These are phyloP conservation scores for Epistrophe grossulariae DNA, from an alignment of 2,888 invertebrate genomes.

Conservation along the genomic window DNA sequence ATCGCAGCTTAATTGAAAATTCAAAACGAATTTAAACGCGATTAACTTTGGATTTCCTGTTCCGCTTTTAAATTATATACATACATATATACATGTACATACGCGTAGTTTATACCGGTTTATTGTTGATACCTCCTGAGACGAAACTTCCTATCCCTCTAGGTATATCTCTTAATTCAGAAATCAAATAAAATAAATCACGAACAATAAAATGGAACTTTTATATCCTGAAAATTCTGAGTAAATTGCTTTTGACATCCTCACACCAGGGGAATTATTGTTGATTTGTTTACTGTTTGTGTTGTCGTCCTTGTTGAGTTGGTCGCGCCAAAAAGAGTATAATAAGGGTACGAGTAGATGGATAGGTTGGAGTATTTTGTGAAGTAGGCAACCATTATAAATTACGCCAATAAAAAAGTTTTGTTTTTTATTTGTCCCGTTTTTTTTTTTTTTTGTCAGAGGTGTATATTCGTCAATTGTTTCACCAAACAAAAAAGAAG, in stretches of 20 bases:
- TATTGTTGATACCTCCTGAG: not conserved
- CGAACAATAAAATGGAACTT: slow-evolving; percentile 64
- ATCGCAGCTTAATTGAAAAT: slow-evolving; percentile 62
- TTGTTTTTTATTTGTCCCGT: not conserved
- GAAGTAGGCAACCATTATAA: slow-evolving; percentile 58
- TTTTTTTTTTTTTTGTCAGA: slow-evolving; percentile 6
- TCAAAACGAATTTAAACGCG: slow-evolving; percentile 36
- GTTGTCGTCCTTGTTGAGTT: slow-evolving; percentile 11
- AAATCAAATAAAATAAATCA: slow-evolving; percentile 74
- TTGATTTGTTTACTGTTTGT: slow-evolving; percentile 68
- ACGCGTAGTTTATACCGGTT: slow-evolving; percentile 8
- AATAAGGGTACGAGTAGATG: not conserved
- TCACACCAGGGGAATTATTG: slow-evolving; percentile 58
- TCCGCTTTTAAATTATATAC: slow-evolving; percentile 11
- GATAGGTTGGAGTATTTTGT: not conserved
- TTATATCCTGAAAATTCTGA: slow-evolving; percentile 44
- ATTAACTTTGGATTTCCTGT: slow-evolving; percentile 43
- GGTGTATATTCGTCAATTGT: slow-evolving; percentile 62
- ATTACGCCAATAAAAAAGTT: slow-evolving; percentile 66
- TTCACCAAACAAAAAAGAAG: slow-evolving; percentile 38
- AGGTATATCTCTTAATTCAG: slow-evolving; percentile 45
- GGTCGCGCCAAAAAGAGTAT: not conserved
- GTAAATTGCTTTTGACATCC: slow-evolving; percentile 71
- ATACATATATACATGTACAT: not conserved
- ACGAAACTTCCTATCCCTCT: too few relatives aligned